These are phyloP conservation scores for Stomatorhinus walkeri DNA, from an alignment of 2,797 vertebrate species.

Conservation along the genomic window DNA sequence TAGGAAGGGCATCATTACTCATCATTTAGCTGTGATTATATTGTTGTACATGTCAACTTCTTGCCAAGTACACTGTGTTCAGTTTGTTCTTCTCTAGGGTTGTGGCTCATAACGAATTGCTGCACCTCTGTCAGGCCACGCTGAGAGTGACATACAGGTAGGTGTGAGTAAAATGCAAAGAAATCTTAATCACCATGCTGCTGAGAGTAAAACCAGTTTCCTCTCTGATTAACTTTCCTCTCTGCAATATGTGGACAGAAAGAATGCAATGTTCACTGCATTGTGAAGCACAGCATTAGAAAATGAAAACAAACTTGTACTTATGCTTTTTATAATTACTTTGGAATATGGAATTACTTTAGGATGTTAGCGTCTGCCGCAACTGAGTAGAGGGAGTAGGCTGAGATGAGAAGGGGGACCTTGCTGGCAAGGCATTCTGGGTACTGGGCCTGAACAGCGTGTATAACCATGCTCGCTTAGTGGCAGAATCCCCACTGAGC, in stretches of 20 bases:
- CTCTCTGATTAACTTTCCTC: not conserved
- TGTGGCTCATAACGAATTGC: not conserved
- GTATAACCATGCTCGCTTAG: not conserved
- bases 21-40: not conserved
- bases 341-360: not conserved
- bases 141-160: not conserved
- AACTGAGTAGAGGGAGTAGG: not conserved
- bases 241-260: not conserved
- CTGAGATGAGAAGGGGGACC: not conserved
- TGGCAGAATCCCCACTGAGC: not conserved
- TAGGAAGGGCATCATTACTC: not conserved
- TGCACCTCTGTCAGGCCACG: not conserved
- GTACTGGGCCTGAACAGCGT: not conserved
- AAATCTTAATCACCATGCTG: not conserved
- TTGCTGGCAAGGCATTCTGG: not conserved
- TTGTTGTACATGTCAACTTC: not conserved
- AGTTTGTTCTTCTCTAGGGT: not conserved
- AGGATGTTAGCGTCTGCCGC: not conserved
- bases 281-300: not conserved
- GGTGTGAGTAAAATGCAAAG: not conserved
- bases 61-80: not conserved
- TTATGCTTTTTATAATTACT: not conserved
- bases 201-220: not conserved
- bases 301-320: not conserved
- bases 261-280: not conserved